Base-by-base conservation (phyloP, 2,797 vertebrate species). In the Anguilla obscura region DNA sequence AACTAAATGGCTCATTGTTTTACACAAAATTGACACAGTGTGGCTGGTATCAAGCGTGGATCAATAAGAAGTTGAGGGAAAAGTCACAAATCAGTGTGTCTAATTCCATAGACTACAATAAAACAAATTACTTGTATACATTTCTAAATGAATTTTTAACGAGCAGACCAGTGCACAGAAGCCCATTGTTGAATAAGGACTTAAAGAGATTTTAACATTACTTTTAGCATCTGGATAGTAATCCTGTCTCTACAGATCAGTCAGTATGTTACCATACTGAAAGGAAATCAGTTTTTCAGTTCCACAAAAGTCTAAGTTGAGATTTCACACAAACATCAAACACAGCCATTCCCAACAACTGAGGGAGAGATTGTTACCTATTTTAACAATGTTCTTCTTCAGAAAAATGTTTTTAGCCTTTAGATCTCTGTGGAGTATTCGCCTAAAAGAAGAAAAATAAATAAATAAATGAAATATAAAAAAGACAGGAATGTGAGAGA, bases 331-430 rank as follows among this genome's bases (percentile, higher is more conserved):
- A 83, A 86, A 90, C 71, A 80, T 36, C 14, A 83, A 88, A 86
- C 4, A 18, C 69, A 30, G 60, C 76, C 30, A 30, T 12, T 84
- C 87, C 87, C 87, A 30, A 60, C 54, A 86, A 84, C 60, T 76
- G 84, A 58, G 18, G 87, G 79, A 63, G 85, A 85, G 86, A 90
- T 27, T 69, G 96, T 96, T 95, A 98, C 97, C 97, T 89, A 98
- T 98, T 95, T 97, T 98, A 92, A 98, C 94, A 27, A 96, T 93
- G 91, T 97, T 97, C 88, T 93, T 96, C 93, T 97, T 98, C 92
- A 98, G 93, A 94, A 98, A 98, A 92, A 98, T 93, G 91, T 97
- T 97, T 93, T 97, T 98, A 90, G 97, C 90, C 94, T 98, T 98
- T 92, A 98, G 96, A 91, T 98, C 97, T 92, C 96, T 94, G 93